Evolutionary conservation across 2,113 vertebrate genomes (phyloP).

Genomic region (Plecturocebus donacophilus): DNA sequence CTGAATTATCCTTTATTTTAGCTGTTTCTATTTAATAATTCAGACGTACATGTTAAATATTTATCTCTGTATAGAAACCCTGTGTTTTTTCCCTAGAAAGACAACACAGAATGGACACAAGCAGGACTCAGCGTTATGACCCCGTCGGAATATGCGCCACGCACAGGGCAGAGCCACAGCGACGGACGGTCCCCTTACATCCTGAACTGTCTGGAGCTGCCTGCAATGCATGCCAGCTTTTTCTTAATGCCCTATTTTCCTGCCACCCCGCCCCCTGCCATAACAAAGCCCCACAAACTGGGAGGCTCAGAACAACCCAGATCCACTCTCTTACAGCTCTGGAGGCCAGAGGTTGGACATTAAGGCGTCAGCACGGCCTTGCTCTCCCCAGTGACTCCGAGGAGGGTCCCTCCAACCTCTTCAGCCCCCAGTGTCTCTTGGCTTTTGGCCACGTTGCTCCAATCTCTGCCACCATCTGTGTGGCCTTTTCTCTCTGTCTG

Average conservation of each 20-base stretch:
- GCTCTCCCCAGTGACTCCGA: not conserved
- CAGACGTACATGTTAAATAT: not conserved
- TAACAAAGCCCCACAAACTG: not conserved
- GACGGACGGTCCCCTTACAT: not conserved
- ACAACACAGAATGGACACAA: not conserved
- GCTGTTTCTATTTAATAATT: conserved; percentile 31
- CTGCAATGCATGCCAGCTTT: too few species aligned
- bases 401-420: not conserved
- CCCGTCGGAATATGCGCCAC: not conserved
- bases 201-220: not conserved
- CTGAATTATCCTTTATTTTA: not conserved
- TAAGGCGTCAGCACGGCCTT: fast-evolving
- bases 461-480: not conserved
- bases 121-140: not conserved
- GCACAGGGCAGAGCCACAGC: not conserved
- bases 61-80: not conserved
- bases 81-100: not conserved
- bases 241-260: not conserved
- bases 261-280: not conserved
- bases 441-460: not conserved
- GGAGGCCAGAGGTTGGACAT: not conserved
- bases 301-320: not conserved
- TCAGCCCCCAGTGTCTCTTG: not conserved
- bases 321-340: fast-evolving
- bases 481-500: not conserved